Conservation (phyloP, 2,797 vertebrate species). For the Centropyge bicolor region DNA sequence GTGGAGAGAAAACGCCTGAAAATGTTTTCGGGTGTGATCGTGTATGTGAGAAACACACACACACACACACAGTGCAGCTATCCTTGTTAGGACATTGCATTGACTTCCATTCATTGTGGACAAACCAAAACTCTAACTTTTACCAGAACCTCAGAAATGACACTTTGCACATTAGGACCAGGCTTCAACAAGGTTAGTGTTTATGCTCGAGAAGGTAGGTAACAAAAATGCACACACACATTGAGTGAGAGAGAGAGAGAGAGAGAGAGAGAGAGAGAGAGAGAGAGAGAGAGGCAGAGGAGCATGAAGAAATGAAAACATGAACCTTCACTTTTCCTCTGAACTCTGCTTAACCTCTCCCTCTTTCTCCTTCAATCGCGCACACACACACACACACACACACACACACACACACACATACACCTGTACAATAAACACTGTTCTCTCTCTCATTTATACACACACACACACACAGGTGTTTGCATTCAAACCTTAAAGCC, state of each 20-base stretch:
- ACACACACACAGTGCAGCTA: slow-evolving; percentile 23
- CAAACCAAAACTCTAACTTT: no score
- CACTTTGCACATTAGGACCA: no score
- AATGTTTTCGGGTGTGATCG: slow-evolving; percentile 71
- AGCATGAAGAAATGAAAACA: slow-evolving; percentile 77
- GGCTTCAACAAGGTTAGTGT: no score
- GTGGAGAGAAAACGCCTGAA: slow-evolving; percentile 63
- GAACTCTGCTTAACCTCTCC: slow-evolving; percentile 77
- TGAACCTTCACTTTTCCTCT: slow-evolving; percentile 74
- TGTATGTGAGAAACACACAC: slow-evolving; percentile 58
- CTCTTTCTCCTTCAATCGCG: slow-evolving; percentile 34
- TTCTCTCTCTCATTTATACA: slow-evolving; percentile 5
- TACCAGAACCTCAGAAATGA: no score
- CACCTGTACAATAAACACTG: slow-evolving; percentile 20
- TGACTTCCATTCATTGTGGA: no score
- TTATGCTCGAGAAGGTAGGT: no score
- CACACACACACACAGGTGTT: slow-evolving; percentile 67
- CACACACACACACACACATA: slow-evolving; percentile 38
- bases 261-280: background rate
- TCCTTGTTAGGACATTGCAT: no score
- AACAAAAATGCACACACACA: no score
- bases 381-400: slow-evolving; percentile 39
- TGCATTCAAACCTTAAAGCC: slow-evolving; percentile 65
- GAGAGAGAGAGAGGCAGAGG: slow-evolving; percentile 46
- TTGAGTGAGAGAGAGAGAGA: background rate